phyloP scores from a whole-genome alignment of 2,113 vertebrate species.

The Plectropomus leopardus region DNA sequence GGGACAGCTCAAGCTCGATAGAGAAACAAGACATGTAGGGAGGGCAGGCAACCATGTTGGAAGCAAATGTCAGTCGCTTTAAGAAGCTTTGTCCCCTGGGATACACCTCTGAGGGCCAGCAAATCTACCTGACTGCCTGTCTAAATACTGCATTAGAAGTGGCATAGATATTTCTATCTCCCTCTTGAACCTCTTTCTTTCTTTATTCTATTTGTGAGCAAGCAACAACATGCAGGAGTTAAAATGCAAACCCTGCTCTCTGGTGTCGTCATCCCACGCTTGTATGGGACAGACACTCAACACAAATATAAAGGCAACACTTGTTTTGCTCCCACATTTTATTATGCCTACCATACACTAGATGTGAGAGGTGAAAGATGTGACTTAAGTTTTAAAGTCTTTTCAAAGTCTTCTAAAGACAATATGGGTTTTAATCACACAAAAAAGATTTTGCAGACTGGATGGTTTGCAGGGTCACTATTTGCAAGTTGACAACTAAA shows the following conservation, averaged over 20 bases:
- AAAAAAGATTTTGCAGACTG: too few relatives aligned
- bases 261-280: background rate
- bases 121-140: conserved; percentile 18
- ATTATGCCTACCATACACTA: too few relatives aligned
- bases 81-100: conserved; percentile 50
- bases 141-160: conserved; percentile 28
- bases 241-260: background rate
- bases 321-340: too few relatives aligned
- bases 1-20: conserved; percentile 43
- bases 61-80: conserved; percentile 68
- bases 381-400: too few relatives aligned
- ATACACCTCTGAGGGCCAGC: conserved; percentile 17
- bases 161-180: conserved; percentile 4
- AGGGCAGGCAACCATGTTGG: conserved; percentile 49
- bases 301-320: too few relatives aligned
- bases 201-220: background rate
- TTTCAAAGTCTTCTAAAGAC: too few relatives aligned
- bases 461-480: too few relatives aligned
- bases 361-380: too few relatives aligned
- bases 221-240: background rate
- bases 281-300: too few relatives aligned
- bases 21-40: conserved; percentile 53
- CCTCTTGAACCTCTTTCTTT: background rate
- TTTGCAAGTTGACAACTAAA: too few relatives aligned
- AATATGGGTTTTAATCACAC: too few relatives aligned